Base-by-base conservation (phyloP, 2,888 invertebrate genomes). In the Meloe dianella region DNA sequence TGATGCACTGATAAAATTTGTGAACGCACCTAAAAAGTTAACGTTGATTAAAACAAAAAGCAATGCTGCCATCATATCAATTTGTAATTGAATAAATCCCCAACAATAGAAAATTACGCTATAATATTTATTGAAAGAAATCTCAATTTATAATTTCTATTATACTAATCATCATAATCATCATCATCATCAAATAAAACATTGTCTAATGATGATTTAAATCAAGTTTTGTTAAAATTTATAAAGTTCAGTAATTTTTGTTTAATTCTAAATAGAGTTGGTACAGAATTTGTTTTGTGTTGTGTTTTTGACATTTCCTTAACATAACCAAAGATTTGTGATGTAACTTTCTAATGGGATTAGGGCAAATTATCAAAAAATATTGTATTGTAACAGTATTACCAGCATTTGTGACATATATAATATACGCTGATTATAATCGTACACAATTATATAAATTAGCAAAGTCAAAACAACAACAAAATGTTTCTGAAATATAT, bases 371-470 rank as follows among this genome's bases (percentile, higher is more conserved):
- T 73, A 79, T 90, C 67, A 87, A 85, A 74, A 87, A 88, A 79
- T 93, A 94, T 85, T 85, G 89, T 73, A 84, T 89, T 75, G 90
- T 90, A 75, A 87, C 91, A 70, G 78, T 89, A 66, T 89, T 93
- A 79, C 94, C 94, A 17, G 84, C 87, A 38, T 71, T 90, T 71
- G 80, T 89, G 64, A 83, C 80, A 30, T 77, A 84, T 24, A 77
- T 87, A 2, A 93, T 95, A 78, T 92, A 86, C 83, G 86, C 89
- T 6, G 95, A 95, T 81, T 91, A 89, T 86, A 87, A 84, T 64
- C 89, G 89, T 75, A 95, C 94, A 0, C 88, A 86, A 73, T 84
- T 87, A 84, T 94, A 92, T 91, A 94, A 94, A 30, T 71, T 69
- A 47, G 12, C 58, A 67, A 61, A 38, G 74, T 67, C 68, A 75